Evolutionary conservation across 2,113 vertebrate genomes (phyloP).

Genomic region (Labeo rohita): DNA sequence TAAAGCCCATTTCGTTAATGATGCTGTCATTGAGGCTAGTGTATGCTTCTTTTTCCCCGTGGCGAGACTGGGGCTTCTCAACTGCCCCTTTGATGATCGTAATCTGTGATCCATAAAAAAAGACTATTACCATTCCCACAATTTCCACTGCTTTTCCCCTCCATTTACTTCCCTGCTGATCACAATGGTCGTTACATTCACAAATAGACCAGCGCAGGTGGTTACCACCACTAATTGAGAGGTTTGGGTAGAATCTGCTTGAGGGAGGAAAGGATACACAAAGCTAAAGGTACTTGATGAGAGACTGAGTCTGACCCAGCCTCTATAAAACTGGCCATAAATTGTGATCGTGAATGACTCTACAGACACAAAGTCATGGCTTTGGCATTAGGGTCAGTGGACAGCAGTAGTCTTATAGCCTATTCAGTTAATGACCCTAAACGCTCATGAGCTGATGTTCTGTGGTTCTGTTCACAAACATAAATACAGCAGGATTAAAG

Average conservation of each 20-base stretch:
- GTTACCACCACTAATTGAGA: slow-evolving; percentile 64
- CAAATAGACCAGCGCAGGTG: slow-evolving; percentile 64
- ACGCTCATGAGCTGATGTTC: slow-evolving; percentile 3
- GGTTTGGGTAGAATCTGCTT: slow-evolving; percentile 18
- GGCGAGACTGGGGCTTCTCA: slow-evolving; percentile 32
- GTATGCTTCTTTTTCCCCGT: slow-evolving; percentile 63
- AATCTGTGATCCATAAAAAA: slow-evolving; percentile 52
- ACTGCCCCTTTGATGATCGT: slow-evolving; percentile 53
- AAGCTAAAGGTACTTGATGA: slow-evolving; percentile 60
- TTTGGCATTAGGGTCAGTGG: slow-evolving; percentile 21
- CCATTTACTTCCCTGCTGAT: slow-evolving; percentile 48
- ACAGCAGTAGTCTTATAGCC: slow-evolving; percentile 33
- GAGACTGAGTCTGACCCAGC: slow-evolving; percentile 58
- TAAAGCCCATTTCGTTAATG: slow-evolving; percentile 61
- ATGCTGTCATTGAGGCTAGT: slow-evolving; percentile 58
- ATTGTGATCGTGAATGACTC: slow-evolving; percentile 59
- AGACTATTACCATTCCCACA: slow-evolving; percentile 63
- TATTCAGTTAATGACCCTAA: slow-evolving; percentile 29
- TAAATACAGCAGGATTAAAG: not conserved
- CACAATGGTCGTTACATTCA: slow-evolving; percentile 68
- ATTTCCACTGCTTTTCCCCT: slow-evolving; percentile 22
- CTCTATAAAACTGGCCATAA: slow-evolving; percentile 66
- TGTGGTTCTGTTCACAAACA: not conserved
- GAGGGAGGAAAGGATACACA: slow-evolving; percentile 20
- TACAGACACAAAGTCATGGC: not conserved